Percentiles rank a stretch among this genome's conserved stretches.
Evolutionary conservation across 2,797 vertebrate species (phyloP).

Genomic region (Brachymystax lenok): DNA sequence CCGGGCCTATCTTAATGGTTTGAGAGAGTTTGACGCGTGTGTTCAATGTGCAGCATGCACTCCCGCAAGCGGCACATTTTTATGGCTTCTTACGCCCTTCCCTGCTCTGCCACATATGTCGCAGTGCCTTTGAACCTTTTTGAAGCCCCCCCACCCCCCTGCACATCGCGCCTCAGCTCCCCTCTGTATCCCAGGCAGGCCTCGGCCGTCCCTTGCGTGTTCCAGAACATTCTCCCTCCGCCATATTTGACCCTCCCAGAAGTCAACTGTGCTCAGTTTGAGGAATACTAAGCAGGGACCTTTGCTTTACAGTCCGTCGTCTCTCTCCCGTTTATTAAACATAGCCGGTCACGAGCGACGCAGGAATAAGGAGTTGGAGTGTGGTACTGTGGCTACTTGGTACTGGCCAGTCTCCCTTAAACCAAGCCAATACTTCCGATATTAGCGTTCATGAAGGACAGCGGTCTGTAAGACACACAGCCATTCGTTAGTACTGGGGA

Average conservation of each 20-base stretch:
- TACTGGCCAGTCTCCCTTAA: no score
- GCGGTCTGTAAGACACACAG: neutral
- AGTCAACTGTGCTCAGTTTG: conserved; percentile 14
- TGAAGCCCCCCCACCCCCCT: neutral
- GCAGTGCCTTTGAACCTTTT: conserved; percentile 17
- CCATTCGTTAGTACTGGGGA: neutral
- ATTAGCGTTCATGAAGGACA: neutral
- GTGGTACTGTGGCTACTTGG: no score
- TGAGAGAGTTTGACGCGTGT: neutral
- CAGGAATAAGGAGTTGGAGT: neutral
- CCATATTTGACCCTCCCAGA: conserved; percentile 4
- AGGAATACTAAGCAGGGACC: neutral
- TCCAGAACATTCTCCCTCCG: conserved; percentile 4
- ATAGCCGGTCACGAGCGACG: neutral
- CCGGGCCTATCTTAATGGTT: neutral
- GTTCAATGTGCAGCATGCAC: neutral
- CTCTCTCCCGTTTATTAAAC: neutral
- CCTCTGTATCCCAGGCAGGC: neutral
- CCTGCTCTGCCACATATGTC: conserved; percentile 17
- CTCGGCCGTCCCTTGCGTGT: neutral
- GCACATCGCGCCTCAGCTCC: neutral
- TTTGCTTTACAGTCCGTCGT: neutral
- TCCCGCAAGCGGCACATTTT: conserved; percentile 2
- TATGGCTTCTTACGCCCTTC: neutral
- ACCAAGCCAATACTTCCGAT: neutral